These are phyloP conservation scores for Hycleus cichorii DNA, from an alignment of 1,140 invertebrate species.

Conservation along the genomic window DNA sequence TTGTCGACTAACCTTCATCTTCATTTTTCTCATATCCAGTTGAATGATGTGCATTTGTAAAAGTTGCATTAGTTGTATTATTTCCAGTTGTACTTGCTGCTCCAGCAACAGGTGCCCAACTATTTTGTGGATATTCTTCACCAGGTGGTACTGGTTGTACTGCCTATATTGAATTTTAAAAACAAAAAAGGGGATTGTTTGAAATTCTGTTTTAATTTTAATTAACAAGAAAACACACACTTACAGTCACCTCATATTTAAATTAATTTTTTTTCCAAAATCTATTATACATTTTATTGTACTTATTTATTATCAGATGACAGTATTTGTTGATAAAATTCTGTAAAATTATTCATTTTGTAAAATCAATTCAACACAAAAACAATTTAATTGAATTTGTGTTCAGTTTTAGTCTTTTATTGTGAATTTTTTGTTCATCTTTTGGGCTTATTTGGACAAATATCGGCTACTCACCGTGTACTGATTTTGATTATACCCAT, in stretches of 20 bases:
- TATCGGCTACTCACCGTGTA: constrained; percentile 6
- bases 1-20: constrained; percentile 8
- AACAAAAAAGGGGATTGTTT: constrained; percentile 2
- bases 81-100: too few species aligned
- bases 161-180: constrained; percentile 3
- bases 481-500: constrained; percentile 7
- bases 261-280: background rate
- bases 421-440: background rate
- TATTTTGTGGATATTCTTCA: constrained; percentile 21
- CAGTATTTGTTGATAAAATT: too few species aligned
- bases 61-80: too few species aligned
- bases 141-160: constrained; percentile 21
- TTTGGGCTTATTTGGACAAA: background rate
- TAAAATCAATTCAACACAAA: too few species aligned
- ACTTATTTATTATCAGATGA: too few species aligned
- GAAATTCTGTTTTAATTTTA: background rate
- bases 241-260: constrained; percentile 6
- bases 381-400: too few species aligned
- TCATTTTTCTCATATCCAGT: background rate
- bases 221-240: constrained; percentile 3
- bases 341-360: too few species aligned
- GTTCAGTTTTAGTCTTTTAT: too few species aligned
- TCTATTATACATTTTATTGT: background rate
- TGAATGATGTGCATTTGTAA: background rate
- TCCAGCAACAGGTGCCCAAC: constrained; percentile 19